Evolutionary conservation across 1,140 invertebrate genomes (phyloP).

Genomic region (Akabosia matsudoensis): DNA sequence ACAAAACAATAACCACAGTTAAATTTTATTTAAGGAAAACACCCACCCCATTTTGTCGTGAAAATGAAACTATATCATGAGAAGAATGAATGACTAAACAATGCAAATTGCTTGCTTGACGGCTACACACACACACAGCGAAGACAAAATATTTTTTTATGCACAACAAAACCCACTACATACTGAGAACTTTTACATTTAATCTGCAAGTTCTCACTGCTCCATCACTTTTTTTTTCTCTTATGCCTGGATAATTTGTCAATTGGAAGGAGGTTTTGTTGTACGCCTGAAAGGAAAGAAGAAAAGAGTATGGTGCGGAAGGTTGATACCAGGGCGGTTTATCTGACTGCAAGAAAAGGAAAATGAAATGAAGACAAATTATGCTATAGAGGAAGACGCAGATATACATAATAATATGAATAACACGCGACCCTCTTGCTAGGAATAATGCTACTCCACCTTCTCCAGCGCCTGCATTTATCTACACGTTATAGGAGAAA

Average conservation of each 20-base stretch:
- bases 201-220: neutral
- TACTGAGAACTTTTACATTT: neutral
- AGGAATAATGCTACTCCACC: neutral
- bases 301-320: neutral
- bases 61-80: neutral
- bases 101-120: neutral
- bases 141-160: neutral
- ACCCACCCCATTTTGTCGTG: too few species aligned
- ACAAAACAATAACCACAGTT: neutral
- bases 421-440: neutral
- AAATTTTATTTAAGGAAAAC: neutral
- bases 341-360: neutral
- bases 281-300: neutral
- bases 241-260: neutral
- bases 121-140: neutral
- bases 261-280: neutral
- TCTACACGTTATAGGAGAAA: neutral
- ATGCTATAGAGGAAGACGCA: neutral
- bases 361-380: conserved; percentile 23
- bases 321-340: neutral
- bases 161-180: neutral
- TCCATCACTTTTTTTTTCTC: neutral
- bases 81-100: conserved; percentile 8
- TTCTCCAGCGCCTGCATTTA: neutral
- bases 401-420: neutral